Evolutionary conservation across 2,113 vertebrate species (phyloP).

Genomic region (Solea solea): DNA sequence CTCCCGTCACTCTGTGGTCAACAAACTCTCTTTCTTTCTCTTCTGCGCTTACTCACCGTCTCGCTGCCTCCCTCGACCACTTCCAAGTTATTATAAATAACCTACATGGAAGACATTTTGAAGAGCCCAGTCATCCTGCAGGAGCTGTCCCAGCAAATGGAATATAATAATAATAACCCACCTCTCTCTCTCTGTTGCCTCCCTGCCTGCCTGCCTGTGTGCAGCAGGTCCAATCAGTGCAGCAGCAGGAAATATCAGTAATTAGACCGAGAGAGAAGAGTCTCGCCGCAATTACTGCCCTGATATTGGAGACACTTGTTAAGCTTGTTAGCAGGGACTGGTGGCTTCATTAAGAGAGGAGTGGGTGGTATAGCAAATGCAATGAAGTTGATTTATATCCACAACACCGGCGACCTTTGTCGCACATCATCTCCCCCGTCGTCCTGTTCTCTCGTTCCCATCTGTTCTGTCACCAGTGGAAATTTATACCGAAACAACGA

Average conservation of each 20-base stretch:
- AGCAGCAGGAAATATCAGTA: slow-evolving; percentile 63
- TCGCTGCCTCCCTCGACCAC: slow-evolving; percentile 3
- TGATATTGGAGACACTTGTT: slow-evolving; percentile 63
- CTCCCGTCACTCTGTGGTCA: slow-evolving; percentile 18
- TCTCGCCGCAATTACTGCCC: slow-evolving; percentile 63
- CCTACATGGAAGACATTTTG: slow-evolving; percentile 59
- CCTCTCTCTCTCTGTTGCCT: background rate
- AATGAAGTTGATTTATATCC: slow-evolving; percentile 53
- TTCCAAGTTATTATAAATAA: slow-evolving; percentile 67
- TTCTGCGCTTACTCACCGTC: slow-evolving; percentile 18
- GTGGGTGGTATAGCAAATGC: slow-evolving; percentile 23
- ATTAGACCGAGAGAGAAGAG: slow-evolving; percentile 62
- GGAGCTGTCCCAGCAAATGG: slow-evolving; percentile 61
- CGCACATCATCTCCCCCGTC: slow-evolving; percentile 3
- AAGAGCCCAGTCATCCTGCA: slow-evolving; percentile 45
- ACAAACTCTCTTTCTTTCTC: slow-evolving; percentile 15
- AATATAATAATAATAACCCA: slow-evolving; percentile 50
- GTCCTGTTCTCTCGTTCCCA: slow-evolving; percentile 21
- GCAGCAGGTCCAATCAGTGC: slow-evolving; percentile 59
- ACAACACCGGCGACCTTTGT: slow-evolving; percentile 49
- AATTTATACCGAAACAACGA: background rate
- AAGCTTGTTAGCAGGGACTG: slow-evolving; percentile 67
- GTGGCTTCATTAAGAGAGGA: slow-evolving; percentile 59
- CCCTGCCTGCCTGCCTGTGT: background rate
- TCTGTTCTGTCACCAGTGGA: slow-evolving; percentile 11